Evolutionary conservation across 2,113 vertebrate genomes (phyloP).

Genomic region (Poeciliopsis retropinna): DNA sequence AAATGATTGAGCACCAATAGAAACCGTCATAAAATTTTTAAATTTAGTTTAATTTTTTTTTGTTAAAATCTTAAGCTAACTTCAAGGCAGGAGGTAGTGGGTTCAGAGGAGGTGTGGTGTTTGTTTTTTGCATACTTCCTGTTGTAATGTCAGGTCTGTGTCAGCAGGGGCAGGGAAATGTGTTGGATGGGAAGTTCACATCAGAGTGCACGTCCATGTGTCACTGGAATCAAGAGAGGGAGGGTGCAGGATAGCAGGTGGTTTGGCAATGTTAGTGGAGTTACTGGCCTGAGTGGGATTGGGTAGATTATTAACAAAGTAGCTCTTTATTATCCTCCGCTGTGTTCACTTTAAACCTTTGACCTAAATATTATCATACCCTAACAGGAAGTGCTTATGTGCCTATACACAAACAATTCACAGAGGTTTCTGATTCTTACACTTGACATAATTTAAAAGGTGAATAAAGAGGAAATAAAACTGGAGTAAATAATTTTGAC

Average conservation of each 20-base stretch:
- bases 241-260: slow-evolving; percentile 21
- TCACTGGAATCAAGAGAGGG: slow-evolving; percentile 30
- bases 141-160: slow-evolving; percentile 34
- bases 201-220: slow-evolving; percentile 26
- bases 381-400: slow-evolving; percentile 22
- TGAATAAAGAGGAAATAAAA: neutral
- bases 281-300: slow-evolving; percentile 53
- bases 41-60: neutral
- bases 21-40: slow-evolving; percentile 39
- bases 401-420: neutral
- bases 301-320: slow-evolving; percentile 75
- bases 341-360: slow-evolving; percentile 69
- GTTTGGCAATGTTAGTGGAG: slow-evolving; percentile 61
- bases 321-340: slow-evolving; percentile 47
- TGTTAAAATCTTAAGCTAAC: slow-evolving; percentile 40
- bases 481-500: neutral
- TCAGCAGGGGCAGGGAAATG: slow-evolving; percentile 30
- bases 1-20: slow-evolving; percentile 40
- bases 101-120: slow-evolving; percentile 34
- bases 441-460: neutral
- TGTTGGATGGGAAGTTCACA: slow-evolving; percentile 50
- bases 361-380: slow-evolving; percentile 68
- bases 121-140: slow-evolving; percentile 26
- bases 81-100: neutral
- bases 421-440: neutral